These are phyloP conservation scores for Sceliomorpha sp. DNA, from an alignment of 2,888 invertebrate species.

Conservation along the genomic window DNA sequence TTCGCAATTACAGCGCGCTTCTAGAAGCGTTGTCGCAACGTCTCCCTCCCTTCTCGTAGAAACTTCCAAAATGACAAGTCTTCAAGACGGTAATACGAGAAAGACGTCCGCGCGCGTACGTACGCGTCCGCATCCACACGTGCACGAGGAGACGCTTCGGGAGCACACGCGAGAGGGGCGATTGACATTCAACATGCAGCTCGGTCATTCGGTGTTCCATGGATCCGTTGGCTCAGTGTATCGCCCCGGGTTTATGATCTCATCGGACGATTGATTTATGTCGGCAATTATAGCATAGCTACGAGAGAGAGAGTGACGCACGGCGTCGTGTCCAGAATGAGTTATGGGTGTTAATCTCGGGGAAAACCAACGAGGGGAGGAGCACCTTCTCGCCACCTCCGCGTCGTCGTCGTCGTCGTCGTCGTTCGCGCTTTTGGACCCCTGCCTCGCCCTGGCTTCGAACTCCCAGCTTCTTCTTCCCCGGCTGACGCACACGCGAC, in stretches of 20 bases:
- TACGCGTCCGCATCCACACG: too few relatives aligned
- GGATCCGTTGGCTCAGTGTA: slow-evolving; percentile 74
- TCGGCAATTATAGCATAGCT: slow-evolving; percentile 79
- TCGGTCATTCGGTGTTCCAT: slow-evolving; percentile 72
- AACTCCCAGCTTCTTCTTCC: too few relatives aligned
- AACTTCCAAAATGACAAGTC: slow-evolving; percentile 1
- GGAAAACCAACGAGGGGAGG: slow-evolving; percentile 72
- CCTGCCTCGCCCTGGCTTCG: too few relatives aligned
- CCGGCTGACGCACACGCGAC: background rate
- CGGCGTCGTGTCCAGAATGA: slow-evolving; percentile 76
- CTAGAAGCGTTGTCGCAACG: too few relatives aligned
- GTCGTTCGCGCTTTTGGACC: slow-evolving; percentile 17
- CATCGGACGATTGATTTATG: slow-evolving; percentile 80
- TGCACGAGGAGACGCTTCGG: slow-evolving; percentile 58
- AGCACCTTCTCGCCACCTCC: slow-evolving; percentile 43
- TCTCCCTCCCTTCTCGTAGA: too few relatives aligned
- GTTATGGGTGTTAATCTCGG: slow-evolving; percentile 79
- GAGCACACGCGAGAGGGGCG: slow-evolving; percentile 64
- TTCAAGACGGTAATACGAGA: background rate
- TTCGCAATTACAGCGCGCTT: too few relatives aligned
- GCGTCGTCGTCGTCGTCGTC: slow-evolving; percentile 7
- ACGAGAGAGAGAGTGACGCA: slow-evolving; percentile 72
- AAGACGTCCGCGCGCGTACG: slow-evolving; percentile 1
- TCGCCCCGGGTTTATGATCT: slow-evolving; percentile 80
- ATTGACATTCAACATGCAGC: slow-evolving; percentile 76